Evolutionary conservation across 2,888 invertebrate species (phyloP).

Genomic region (Eristalis tenax): DNA sequence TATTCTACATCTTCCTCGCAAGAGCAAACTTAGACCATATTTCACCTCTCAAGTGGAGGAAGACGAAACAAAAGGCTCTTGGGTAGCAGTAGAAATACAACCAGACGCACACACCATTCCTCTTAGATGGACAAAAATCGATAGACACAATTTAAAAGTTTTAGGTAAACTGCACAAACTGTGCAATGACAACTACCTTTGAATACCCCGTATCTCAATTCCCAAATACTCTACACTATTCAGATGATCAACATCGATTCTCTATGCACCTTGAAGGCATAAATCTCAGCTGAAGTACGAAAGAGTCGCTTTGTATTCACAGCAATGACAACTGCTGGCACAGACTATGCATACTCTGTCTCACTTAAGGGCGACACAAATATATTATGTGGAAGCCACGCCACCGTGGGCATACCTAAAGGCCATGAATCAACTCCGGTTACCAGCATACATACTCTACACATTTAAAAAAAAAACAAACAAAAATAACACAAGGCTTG

Average conservation of each 20-base stretch:
- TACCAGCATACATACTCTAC: background rate
- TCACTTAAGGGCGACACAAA: background rate
- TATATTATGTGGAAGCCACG: background rate
- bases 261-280: slow-evolving; percentile 6
- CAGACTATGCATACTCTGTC: background rate
- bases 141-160: background rate
- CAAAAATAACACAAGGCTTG: background rate
- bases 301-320: slow-evolving; percentile 7
- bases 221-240: background rate
- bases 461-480: background rate
- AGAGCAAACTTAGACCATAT: too few relatives aligned
- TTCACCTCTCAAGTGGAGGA: too few relatives aligned
- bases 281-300: background rate
- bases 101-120: too few relatives aligned
- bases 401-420: background rate
- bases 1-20: too few relatives aligned
- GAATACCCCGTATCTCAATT: too few relatives aligned
- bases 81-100: background rate
- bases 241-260: background rate
- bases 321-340: background rate
- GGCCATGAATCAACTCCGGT: slow-evolving; percentile 26
- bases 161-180: background rate
- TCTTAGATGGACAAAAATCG: background rate
- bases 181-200: background rate
- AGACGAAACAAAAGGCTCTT: background rate